Conservation (phyloP, 1,140 invertebrate genomes). For the Stegodyphus dumicola region DNA sequence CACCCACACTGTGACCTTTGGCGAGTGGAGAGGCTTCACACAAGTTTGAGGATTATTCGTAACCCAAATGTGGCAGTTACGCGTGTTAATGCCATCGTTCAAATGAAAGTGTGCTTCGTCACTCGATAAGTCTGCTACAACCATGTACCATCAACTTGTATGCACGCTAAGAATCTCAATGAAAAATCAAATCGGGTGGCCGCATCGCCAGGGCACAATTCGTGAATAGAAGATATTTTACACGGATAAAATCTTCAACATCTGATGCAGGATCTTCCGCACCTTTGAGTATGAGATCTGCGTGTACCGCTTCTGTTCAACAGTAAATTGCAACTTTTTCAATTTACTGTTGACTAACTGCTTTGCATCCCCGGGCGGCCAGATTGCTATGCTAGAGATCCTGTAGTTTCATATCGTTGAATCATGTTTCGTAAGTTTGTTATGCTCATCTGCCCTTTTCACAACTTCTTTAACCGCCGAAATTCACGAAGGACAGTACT, state of each 20-base stretch:
- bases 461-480: no score
- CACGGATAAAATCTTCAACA: background rate
- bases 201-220: background rate
- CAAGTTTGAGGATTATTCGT: no score
- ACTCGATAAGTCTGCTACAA: background rate
- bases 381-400: no score
- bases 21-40: no score
- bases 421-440: no score
- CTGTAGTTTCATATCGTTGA: no score
- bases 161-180: background rate
- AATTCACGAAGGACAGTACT: no score
- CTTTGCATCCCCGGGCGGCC: background rate
- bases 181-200: background rate
- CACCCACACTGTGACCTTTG: no score
- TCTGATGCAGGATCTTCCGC: slow-evolving; percentile 6
- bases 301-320: background rate
- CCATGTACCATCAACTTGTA: background rate
- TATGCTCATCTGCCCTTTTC: no score
- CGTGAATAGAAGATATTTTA: background rate
- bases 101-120: no score
- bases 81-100: no score
- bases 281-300: background rate
- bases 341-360: background rate
- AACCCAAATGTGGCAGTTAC: no score
- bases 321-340: background rate